Evolutionary conservation across 2,797 vertebrate genomes (phyloP), one percentile per base, ranked within the genome.

Genomic region (Chlorospingus semifuscus): DNA sequence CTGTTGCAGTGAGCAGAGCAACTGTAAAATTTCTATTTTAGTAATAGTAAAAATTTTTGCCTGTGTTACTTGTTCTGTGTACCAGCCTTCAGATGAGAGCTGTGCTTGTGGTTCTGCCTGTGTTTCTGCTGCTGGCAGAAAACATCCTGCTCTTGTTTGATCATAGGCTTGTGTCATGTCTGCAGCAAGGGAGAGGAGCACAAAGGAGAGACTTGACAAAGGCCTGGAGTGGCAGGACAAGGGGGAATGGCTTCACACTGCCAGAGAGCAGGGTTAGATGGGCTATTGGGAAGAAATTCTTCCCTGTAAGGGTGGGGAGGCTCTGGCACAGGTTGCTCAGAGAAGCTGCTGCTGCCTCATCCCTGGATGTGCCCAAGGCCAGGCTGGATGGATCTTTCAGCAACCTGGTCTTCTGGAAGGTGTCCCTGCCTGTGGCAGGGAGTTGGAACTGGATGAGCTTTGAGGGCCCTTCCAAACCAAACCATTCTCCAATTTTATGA

Each of bases 131-230:
- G 2, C 66, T 21, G 29, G 61, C 83, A 39, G 65, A 66, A 41
- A 65, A 24, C 13, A 5, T 57, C 52, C 42, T 83, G 56, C 53
- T 13, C 0, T 37, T 34, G 0, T 29, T 42, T 68, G 34, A n/a
- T 60, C 20, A 0, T 8, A 27, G 55, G 9, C 20, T 55, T 30
- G 0, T 27, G 15, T 61, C 11, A 1, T 30, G 26, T 21, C 36
- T 20, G 39, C 36, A 29, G 56, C 26, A 83, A 41, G n/a, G 4
- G 66, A 83, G 53, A 59, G 12, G 46, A 34, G 10, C 59, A 72
- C 41, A 83, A 77, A 46, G 29, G 30, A 72, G 50, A 53, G 21
- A 12, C 30, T 66, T 53, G 22, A 47, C 39, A 47, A 47, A 15
- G 39, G 34, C 30, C 59, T 47, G 30, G 39, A 71, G 46, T 57